These are phyloP conservation scores for Eristalis pertinax DNA, from an alignment of 2,888 invertebrate species.

Conservation along the genomic window DNA sequence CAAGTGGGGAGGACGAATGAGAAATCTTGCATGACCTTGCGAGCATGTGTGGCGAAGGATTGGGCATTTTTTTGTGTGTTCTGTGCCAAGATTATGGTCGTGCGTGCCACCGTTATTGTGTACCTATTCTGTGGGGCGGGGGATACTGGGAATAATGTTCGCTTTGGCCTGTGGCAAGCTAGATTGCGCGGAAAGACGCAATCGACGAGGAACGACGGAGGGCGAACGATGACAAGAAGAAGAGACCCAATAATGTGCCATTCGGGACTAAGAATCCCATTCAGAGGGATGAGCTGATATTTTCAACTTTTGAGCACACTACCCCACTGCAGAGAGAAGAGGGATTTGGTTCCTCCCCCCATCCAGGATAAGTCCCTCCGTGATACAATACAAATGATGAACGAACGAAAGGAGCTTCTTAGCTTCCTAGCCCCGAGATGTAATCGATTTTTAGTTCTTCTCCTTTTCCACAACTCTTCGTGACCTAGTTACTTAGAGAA, in stretches of 20 bases:
- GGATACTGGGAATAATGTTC: constrained; percentile 26
- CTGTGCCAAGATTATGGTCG: constrained; percentile 49
- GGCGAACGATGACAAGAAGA: background rate
- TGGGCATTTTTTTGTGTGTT: constrained; percentile 17
- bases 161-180: constrained; percentile 13
- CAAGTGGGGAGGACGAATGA: background rate
- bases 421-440: background rate
- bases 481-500: constrained; percentile 24
- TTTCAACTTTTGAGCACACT: constrained; percentile 21
- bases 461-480: background rate
- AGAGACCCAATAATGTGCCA: constrained; percentile 26
- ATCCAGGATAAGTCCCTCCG: constrained; percentile 13
- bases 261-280: constrained; percentile 33
- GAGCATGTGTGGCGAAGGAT: background rate
- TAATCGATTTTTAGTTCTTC: constrained; percentile 21
- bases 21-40: constrained; percentile 37
- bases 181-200: constrained; percentile 4
- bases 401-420: constrained; percentile 9
- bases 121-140: constrained; percentile 13
- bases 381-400: constrained; percentile 30
- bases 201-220: background rate
- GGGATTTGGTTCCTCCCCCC: background rate
- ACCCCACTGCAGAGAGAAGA: background rate
- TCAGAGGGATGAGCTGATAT: constrained; percentile 37
- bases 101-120: constrained; percentile 51